Percentiles rank a stretch among this genome's conserved stretches.
These are phyloP conservation scores for Sceloporus tristichus DNA, from an alignment of 2,113 vertebrate species.

Conservation along the genomic window DNA sequence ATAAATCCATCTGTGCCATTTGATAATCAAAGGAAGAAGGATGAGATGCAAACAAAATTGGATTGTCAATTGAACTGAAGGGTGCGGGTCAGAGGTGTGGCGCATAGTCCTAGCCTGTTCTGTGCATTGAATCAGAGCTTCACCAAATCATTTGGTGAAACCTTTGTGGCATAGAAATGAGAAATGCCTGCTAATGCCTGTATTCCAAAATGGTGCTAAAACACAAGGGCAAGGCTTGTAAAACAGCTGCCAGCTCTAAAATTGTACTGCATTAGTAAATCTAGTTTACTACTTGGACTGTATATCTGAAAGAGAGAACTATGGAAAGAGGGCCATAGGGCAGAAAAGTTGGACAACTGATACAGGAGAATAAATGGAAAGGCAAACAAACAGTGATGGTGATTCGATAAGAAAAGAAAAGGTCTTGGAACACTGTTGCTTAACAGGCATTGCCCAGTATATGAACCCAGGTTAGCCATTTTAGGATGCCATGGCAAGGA, in stretches of 20 bases:
- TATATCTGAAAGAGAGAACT: neutral
- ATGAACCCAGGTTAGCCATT: neutral
- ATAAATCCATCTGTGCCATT: neutral
- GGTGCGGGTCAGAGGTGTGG: too few relatives aligned
- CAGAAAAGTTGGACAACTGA: neutral
- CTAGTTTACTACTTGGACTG: neutral
- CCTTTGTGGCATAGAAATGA: neutral
- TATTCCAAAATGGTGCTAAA: neutral
- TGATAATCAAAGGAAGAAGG: neutral
- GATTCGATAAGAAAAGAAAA: neutral
- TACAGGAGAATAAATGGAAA: neutral
- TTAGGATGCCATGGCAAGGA: constrained; percentile 6
- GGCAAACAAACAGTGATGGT: neutral
- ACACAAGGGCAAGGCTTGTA: neutral
- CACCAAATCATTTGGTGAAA: too few relatives aligned
- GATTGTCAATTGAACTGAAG: neutral
- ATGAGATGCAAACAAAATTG: neutral
- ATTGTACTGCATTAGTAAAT: constrained; percentile 1
- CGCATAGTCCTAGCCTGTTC: too few relatives aligned
- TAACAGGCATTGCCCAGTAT: neutral
- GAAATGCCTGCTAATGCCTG: neutral
- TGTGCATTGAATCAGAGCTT: too few relatives aligned
- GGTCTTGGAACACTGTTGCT: neutral
- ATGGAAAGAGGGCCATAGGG: neutral
- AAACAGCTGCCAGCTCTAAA: neutral